These are phyloP conservation scores for Calyptomena viridis DNA, from an alignment of 2,113 vertebrate species.

Conservation along the genomic window DNA sequence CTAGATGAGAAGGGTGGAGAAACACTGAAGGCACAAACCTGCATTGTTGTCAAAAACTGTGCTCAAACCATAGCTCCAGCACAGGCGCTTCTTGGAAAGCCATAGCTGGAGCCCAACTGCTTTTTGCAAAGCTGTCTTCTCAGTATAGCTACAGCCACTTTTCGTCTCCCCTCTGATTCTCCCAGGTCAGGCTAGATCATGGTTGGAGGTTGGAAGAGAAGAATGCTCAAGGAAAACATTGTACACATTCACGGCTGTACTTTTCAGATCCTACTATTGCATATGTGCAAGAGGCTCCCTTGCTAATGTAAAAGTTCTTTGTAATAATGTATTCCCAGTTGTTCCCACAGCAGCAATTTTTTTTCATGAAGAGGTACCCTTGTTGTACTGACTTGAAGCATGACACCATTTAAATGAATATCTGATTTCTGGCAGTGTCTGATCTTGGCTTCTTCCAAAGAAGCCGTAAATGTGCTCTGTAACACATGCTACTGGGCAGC, in stretches of 20 bases:
- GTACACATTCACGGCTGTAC: neutral
- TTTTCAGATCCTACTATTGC: neutral
- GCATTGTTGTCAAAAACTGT: neutral
- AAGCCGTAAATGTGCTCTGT: neutral
- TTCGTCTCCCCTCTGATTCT: neutral
- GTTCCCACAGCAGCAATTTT: neutral
- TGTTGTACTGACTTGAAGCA: neutral
- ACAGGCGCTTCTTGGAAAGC: neutral
- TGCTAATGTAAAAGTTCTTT: neutral
- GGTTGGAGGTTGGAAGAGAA: neutral
- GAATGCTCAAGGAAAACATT: neutral
- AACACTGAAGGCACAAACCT: neutral
- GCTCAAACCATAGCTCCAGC: neutral
- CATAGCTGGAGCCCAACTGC: neutral
- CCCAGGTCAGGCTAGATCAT: neutral
- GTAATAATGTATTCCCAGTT: neutral
- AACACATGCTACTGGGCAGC: conserved; percentile 9
- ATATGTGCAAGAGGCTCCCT: neutral
- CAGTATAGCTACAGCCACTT: neutral
- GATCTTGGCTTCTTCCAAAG: neutral
- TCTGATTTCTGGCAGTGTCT: conserved; percentile 12
- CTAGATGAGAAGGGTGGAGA: neutral
- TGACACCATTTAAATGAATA: neutral
- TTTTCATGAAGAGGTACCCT: neutral
- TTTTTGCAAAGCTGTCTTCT: neutral